Percentiles rank a stretch among this genome's conserved stretches.
Conservation (phyloP, 2,797 vertebrate species). For the Acanthopagrus latus region DNA sequence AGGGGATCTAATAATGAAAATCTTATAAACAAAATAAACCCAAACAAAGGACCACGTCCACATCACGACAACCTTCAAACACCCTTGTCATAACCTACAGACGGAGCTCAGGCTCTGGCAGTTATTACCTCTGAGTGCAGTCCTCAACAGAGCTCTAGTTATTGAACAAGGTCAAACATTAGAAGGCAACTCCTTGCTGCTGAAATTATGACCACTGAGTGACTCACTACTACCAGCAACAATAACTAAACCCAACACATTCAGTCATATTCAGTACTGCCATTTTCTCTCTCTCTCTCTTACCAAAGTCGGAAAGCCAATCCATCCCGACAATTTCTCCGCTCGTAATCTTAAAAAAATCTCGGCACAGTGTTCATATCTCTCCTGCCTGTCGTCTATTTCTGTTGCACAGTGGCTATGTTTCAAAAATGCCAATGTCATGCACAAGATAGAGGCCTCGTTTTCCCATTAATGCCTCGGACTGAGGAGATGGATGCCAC, state of each 20-base stretch:
- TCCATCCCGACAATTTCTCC: conserved; percentile 29
- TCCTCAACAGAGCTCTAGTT: conserved; percentile 61
- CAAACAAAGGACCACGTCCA: not conserved
- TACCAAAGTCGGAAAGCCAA: conserved; percentile 17
- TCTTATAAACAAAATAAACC: not conserved
- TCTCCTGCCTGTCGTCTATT: conserved; percentile 25
- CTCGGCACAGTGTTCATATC: conserved; percentile 25
- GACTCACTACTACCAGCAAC: conserved; percentile 40
- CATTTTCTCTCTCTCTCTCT: conserved; percentile 33
- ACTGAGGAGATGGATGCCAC: conserved; percentile 56
- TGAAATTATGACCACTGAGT: conserved; percentile 56
- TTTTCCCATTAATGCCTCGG: conserved; percentile 46
- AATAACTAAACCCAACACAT: conserved; percentile 34
- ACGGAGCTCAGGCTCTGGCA: conserved; percentile 37
- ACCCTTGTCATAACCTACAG: conserved; percentile 50
- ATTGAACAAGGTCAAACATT: conserved; percentile 76
- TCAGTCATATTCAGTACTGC: conserved; percentile 30
- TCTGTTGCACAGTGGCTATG: conserved; percentile 17
- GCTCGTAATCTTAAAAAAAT: conserved; percentile 45
- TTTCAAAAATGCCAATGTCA: conserved; percentile 56
- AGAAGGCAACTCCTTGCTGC: conserved; percentile 47
- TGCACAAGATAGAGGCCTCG: conserved; percentile 16
- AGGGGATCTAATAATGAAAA: too few species aligned
- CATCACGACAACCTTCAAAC: conserved; percentile 56
- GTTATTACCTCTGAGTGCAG: conserved; percentile 56